Evolutionary conservation across 1,140 invertebrate genomes (phyloP).

Genomic region (Cotesia glomerata): DNA sequence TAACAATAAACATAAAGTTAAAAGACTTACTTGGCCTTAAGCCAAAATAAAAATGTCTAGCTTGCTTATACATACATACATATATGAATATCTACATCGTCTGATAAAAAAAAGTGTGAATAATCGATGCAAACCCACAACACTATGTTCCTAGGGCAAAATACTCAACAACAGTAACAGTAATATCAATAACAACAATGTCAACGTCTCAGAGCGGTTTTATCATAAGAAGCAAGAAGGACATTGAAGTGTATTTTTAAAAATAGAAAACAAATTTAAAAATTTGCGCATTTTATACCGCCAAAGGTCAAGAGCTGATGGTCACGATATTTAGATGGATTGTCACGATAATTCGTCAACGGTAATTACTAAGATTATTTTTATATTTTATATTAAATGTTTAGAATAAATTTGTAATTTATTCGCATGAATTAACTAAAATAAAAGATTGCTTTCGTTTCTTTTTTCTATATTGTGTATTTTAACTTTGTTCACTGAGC

Average conservation of each 20-base stretch:
- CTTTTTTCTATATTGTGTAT: too few species aligned
- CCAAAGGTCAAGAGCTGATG: constrained; percentile 22
- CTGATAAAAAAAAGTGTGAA: constrained; percentile 1
- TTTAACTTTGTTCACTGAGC: too few species aligned
- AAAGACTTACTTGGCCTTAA: constrained; percentile 5
- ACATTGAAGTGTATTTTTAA: background rate
- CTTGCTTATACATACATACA: background rate
- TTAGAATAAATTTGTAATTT: too few species aligned
- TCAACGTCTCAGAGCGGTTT: background rate
- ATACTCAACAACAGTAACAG: background rate
- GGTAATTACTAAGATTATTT: background rate
- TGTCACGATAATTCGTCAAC: background rate
- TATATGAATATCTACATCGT: background rate
- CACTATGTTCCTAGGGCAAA: background rate
- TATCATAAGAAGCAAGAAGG: too few species aligned
- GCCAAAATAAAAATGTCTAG: constrained; percentile 8
- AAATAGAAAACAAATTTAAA: constrained; percentile 2
- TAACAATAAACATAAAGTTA: background rate
- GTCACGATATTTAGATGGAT: constrained; percentile 26
- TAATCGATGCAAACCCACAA: constrained; percentile 9
- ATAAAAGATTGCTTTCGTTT: too few species aligned
- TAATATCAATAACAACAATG: background rate
- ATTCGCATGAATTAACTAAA: too few species aligned
- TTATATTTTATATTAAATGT: too few species aligned
- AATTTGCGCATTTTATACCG: background rate